Conservation (phyloP, 1,140 invertebrate genomes). For the Samia ricini region DNA sequence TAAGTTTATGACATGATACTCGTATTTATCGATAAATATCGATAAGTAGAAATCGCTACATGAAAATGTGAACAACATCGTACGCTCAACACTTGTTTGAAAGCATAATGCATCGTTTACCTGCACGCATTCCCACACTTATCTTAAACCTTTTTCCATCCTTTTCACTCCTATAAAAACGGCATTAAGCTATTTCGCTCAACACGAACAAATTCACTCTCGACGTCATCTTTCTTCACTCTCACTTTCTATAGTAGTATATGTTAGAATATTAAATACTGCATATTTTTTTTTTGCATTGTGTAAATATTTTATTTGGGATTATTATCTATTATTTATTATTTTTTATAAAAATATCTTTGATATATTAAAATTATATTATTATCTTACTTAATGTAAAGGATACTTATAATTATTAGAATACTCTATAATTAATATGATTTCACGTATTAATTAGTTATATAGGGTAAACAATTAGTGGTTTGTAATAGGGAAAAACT, state of each 20-base stretch:
- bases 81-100: neutral
- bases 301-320: no score
- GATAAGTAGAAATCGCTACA: neutral
- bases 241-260: slow-evolving; percentile 59
- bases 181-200: slow-evolving; percentile 30
- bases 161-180: slow-evolving; percentile 23
- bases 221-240: slow-evolving; percentile 66
- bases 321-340: no score
- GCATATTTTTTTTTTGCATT: neutral
- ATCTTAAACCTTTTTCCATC: slow-evolving; percentile 29
- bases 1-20: neutral
- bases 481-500: no score
- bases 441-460: no score
- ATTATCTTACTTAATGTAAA: no score
- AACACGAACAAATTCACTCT: slow-evolving; percentile 30
- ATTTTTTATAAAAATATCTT: no score
- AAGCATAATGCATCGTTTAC: slow-evolving; percentile 47
- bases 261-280: slow-evolving; percentile 32
- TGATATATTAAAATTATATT: no score
- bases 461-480: no score
- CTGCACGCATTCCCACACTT: slow-evolving; percentile 61
- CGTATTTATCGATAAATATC: no score
- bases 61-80: neutral
- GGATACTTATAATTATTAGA: no score
- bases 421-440: no score